Base-by-base conservation (phyloP, 2,888 invertebrate species). In the Leucozona laternaria region DNA sequence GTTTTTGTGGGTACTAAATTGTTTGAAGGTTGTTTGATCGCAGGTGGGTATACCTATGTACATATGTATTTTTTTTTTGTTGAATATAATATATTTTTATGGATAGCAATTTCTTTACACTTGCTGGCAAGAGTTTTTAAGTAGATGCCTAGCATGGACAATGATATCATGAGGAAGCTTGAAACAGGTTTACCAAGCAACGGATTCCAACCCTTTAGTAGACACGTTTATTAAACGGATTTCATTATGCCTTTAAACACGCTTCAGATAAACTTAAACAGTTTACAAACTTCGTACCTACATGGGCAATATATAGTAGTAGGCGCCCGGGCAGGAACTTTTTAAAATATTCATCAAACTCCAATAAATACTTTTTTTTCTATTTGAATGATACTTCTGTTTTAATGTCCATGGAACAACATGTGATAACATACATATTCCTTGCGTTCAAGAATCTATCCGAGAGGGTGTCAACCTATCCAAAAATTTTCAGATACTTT, bases 21-120 rank as follows among this genome's bases (percentile, higher is more conserved):
- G 34, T 53, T 25, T 53, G 55, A 72, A 64, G 66, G 66, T 57
- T 73, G 58, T 31, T 48, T 15, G 20, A 11, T 43, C 17, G 10
- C 34, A 53, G 53, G 34, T 48, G n/a, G 11, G 17, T 28, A 28
- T 31, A 31, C 13, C 13, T 11, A 28, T n/a, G n/a, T n/a, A n/a
- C n/a, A n/a, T n/a, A n/a, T n/a, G n/a, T 60, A 17, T 11, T 31
- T 20, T 17, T 45, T 28, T n/a, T 25, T n/a, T 28, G n/a, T 43
- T n/a, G 25, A 10, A 31, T 31, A n/a, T n/a, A n/a, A n/a, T n/a
- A n/a, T 2, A 60, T 22, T 8, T 4, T 20, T 22, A 50, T 58
- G 20, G 20, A 40, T n/a, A 15, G 25, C 15, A 40, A 60, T 60
- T 43, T 22, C 31, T 22, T 43, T 17, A n/a, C n/a, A 6, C 37